Conservation (phyloP, 2,888 invertebrate species). For the Caenorhabditis sp. region DNA sequence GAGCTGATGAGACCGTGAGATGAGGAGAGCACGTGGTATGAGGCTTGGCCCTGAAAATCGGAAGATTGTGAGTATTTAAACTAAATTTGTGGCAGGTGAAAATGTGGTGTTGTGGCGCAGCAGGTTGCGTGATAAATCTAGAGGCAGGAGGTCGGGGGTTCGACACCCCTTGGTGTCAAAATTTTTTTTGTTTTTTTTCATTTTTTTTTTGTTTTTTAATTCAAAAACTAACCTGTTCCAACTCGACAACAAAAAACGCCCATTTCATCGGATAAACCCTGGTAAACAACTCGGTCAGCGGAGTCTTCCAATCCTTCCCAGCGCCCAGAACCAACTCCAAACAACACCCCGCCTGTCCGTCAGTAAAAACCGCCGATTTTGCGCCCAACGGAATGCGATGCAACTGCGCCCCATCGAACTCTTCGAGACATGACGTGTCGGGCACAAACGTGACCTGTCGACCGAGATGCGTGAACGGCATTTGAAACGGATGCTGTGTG, state of each 20-base stretch:
- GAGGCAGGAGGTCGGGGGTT: too few species aligned
- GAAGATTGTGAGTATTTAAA: neutral
- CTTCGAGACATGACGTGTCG: slow-evolving; percentile 48
- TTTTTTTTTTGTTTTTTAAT: neutral
- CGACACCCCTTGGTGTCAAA: neutral
- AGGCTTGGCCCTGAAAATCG: slow-evolving; percentile 43
- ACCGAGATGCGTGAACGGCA: slow-evolving; percentile 52
- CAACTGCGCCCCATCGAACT: slow-evolving; percentile 40
- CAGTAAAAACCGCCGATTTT: slow-evolving; percentile 53
- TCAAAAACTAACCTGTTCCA: slow-evolving; percentile 40
- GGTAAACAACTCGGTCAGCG: slow-evolving; percentile 49
- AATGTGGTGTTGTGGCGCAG: too few species aligned
- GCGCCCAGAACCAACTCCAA: slow-evolving; percentile 51
- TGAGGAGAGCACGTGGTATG: slow-evolving; percentile 45
- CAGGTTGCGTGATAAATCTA: too few species aligned
- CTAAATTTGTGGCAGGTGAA: too few species aligned
- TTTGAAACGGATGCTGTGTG: slow-evolving; percentile 50
- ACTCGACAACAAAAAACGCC: slow-evolving; percentile 55
- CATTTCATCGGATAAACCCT: slow-evolving; percentile 52
- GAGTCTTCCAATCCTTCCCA: slow-evolving; percentile 54
- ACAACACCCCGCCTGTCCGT: slow-evolving; percentile 48
- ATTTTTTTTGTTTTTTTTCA: neutral
- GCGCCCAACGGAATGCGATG: slow-evolving; percentile 40
- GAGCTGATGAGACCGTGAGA: slow-evolving; percentile 37
- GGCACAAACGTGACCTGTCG: slow-evolving; percentile 52